Conservation (phyloP, 2,888 invertebrate genomes). For the Macrosiphum euphorbiae region DNA sequence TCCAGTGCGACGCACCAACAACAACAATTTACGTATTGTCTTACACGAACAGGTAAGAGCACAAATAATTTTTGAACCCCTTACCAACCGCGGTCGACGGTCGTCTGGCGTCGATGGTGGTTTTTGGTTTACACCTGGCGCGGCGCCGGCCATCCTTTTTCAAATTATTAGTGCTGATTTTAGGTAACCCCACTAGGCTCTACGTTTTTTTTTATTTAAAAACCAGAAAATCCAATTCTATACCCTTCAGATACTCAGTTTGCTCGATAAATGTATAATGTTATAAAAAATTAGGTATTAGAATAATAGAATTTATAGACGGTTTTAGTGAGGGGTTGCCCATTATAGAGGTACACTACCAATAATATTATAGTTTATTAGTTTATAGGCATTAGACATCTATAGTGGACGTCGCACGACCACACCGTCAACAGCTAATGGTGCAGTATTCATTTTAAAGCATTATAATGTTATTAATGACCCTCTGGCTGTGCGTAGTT, state of each 20-base stretch:
- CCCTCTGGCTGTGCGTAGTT: neutral
- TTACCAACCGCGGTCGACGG: neutral
- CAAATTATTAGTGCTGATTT: neutral
- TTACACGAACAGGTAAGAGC: conserved; percentile 11
- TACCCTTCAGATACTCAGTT: neutral
- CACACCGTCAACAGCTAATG: neutral
- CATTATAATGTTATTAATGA: neutral
- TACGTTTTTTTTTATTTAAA: neutral
- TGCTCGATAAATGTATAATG: neutral
- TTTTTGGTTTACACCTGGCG: neutral
- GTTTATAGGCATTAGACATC: neutral
- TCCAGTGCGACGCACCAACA: neutral
- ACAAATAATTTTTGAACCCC: neutral
- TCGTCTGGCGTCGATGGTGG: neutral
- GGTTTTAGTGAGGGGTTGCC: neutral
- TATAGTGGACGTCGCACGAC: neutral
- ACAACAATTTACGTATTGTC: neutral
- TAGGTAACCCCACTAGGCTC: neutral
- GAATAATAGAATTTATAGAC: neutral
- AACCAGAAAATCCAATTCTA: too few species aligned
- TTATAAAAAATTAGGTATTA: neutral
- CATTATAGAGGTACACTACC: neutral
- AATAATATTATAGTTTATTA: neutral
- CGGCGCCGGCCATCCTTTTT: neutral
- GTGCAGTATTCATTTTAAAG: neutral